A percentile compares a stretch with the other conserved stretches of the same genome.
These are phyloP conservation scores for Drosophila austrosaltans DNA, from an alignment of 2,888 invertebrate genomes.

Conservation along the genomic window DNA sequence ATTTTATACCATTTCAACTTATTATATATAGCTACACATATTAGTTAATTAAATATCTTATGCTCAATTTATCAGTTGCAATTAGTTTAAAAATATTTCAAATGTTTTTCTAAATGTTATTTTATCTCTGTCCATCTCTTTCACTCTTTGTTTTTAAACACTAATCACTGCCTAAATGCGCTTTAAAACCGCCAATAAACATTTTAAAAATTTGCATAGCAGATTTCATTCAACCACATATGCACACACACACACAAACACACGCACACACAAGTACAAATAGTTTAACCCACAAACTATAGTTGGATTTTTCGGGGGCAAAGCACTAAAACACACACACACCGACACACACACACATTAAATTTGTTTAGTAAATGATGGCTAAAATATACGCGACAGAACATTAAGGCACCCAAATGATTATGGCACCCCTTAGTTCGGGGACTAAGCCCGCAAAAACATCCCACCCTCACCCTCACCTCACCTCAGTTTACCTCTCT, in stretches of 20 bases:
- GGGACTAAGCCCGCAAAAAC: neutral
- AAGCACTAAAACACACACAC: constrained; percentile 3
- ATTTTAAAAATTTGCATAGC: neutral
- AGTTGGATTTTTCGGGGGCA: neutral
- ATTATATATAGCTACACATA: neutral
- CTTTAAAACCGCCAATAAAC: constrained; percentile 2
- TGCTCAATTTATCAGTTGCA: neutral
- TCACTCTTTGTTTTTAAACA: neutral
- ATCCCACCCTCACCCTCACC: neutral
- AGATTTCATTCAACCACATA: constrained; percentile 6
- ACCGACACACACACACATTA: constrained; percentile 47
- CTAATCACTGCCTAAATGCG: constrained; percentile 8
- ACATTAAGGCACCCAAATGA: constrained; percentile 45
- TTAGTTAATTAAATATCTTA: neutral
- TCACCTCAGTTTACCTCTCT: neutral
- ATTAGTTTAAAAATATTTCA: neutral
- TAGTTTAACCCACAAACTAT: constrained; percentile 11
- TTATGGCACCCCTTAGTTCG: constrained; percentile 32
- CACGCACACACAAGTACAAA: neutral
- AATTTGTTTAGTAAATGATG: constrained; percentile 70
- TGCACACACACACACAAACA: neutral
- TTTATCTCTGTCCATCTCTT: neutral
- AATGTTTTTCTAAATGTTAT: neutral
- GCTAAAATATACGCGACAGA: constrained; percentile 56
- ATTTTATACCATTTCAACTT: no score